Conservation (phyloP, 2,113 vertebrate species). For the Aspiorhynchus laticeps region DNA sequence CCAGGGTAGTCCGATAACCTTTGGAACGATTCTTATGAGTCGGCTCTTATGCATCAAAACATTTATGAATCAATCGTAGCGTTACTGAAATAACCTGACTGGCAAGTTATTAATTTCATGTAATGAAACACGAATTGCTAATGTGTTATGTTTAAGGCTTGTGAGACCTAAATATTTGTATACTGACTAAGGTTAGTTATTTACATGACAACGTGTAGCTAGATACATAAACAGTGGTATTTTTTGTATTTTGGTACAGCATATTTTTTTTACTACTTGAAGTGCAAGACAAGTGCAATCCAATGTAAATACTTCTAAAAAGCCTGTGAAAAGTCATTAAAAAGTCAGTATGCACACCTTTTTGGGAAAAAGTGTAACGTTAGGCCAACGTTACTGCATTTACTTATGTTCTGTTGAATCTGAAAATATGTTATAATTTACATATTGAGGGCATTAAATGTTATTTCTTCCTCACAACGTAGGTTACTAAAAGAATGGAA, state of each 20-base stretch:
- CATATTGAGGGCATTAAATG: neutral
- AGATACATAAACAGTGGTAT: neutral
- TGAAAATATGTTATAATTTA: neutral
- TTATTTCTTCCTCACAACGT: neutral
- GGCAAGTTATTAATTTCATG: neutral
- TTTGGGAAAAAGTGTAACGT: neutral
- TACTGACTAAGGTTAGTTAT: neutral
- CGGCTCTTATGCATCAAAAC: conserved; percentile 2
- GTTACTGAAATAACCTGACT: neutral
- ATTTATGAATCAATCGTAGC: neutral
- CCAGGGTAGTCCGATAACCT: neutral
- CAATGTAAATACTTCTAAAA: neutral
- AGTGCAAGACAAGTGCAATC: neutral
- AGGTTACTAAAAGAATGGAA: neutral
- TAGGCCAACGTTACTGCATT: neutral
- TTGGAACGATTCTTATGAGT: neutral
- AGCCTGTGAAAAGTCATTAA: neutral
- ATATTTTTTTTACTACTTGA: neutral
- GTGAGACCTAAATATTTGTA: neutral
- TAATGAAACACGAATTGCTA: neutral
- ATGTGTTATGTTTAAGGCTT: neutral
- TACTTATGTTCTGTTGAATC: neutral
- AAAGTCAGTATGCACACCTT: neutral
- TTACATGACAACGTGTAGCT: neutral
- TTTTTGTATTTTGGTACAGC: neutral